Evolutionary conservation across 2,113 vertebrate species (phyloP).

Genomic region (Myodes glareolus): DNA sequence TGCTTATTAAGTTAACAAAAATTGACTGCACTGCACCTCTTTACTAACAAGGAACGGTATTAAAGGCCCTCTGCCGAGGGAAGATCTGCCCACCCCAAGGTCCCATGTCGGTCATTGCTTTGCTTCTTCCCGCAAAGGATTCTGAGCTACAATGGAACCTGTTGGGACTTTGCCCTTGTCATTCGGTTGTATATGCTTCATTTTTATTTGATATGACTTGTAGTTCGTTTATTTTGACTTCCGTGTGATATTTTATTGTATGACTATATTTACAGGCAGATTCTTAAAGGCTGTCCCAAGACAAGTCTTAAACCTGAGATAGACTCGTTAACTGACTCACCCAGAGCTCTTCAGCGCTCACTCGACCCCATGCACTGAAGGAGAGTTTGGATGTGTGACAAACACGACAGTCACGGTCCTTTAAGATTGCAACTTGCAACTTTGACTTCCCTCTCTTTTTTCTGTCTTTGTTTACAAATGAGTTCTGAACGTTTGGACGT

Average conservation of each 20-base stretch:
- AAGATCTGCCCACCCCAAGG: background rate
- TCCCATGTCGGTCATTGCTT: background rate
- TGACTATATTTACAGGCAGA: background rate
- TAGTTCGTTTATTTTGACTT: background rate
- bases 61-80: background rate
- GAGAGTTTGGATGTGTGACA: background rate
- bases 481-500: background rate
- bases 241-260: background rate
- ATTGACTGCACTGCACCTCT: background rate
- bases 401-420: background rate
- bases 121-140: background rate
- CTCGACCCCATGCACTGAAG: too few species aligned
- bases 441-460: background rate
- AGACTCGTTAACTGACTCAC: background rate
- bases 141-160: background rate
- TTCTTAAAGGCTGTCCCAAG: background rate
- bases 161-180: background rate
- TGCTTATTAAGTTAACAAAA: background rate
- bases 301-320: background rate
- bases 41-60: background rate
- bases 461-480: slow-evolving; percentile 9
- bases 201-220: background rate
- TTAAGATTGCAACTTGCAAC: background rate
- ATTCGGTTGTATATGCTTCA: background rate
- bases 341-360: background rate